These are phyloP conservation scores for Notospermus geniculatus DNA, from an alignment of 1,140 invertebrate species.

Conservation along the genomic window DNA sequence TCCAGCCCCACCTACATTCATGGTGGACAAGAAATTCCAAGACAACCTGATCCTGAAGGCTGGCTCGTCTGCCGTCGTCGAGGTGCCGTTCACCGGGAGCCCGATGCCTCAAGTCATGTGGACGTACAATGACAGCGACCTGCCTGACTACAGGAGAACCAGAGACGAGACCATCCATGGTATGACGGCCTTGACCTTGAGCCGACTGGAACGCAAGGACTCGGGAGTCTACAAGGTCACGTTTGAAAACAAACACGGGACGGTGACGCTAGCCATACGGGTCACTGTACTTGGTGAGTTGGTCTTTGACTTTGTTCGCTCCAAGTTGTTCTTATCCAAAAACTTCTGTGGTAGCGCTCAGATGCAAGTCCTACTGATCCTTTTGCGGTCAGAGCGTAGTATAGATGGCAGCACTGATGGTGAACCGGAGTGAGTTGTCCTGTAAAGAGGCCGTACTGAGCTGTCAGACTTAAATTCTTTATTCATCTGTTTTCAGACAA, in stretches of 20 bases:
- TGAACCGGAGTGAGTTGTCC: no score
- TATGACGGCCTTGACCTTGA: conserved; percentile 48
- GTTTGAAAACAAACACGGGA: conserved; percentile 47
- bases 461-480: no score
- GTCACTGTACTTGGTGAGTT: conserved; percentile 60
- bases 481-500: conserved; percentile 7
- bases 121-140: conserved; percentile 44
- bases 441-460: no score
- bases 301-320: no score
- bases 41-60: conserved; percentile 46
- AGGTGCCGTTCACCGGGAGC: conserved; percentile 51
- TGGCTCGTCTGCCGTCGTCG: conserved; percentile 49
- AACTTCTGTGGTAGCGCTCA: no score
- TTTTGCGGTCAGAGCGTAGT: no score
- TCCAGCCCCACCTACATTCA: conserved; percentile 47
- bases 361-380: no score
- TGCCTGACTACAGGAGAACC: conserved; percentile 48
- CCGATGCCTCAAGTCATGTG: conserved; percentile 51
- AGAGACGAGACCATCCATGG: conserved; percentile 51
- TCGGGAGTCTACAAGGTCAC: conserved; percentile 49
- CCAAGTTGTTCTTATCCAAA: no score
- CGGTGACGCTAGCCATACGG: conserved; percentile 31
- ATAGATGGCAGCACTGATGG: no score
- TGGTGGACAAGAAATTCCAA: conserved; percentile 46
- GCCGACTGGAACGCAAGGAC: conserved; percentile 43